A percentile compares a stretch with the other conserved stretches of the same genome.
These are phyloP conservation scores for Galaxias olidus DNA, from an alignment of 2,797 vertebrate genomes.

Conservation along the genomic window DNA sequence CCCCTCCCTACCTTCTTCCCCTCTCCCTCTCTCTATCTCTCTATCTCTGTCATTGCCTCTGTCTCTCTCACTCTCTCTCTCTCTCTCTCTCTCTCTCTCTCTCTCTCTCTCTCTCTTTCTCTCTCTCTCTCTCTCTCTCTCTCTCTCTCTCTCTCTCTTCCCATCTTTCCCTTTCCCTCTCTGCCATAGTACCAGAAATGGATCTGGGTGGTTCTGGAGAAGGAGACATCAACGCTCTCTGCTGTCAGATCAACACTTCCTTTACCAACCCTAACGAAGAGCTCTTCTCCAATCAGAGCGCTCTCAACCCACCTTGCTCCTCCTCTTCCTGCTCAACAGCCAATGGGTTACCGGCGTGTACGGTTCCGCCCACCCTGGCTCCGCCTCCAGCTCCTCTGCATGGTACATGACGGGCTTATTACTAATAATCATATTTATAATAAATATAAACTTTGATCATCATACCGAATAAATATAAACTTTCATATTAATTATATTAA, in stretches of 20 bases:
- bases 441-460: too few relatives aligned
- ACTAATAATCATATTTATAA: too few relatives aligned
- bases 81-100: constrained; percentile 6
- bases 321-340: constrained; percentile 43
- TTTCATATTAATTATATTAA: too few relatives aligned
- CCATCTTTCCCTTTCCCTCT: constrained; percentile 10
- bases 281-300: constrained; percentile 57
- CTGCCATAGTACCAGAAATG: constrained; percentile 74
- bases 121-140: constrained; percentile 2
- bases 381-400: constrained; percentile 70
- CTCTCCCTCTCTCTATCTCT: too few relatives aligned
- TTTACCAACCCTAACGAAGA: constrained; percentile 81
- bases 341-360: constrained; percentile 62
- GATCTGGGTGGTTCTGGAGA: constrained; percentile 73
- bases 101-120: not conserved
- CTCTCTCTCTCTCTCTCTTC: constrained; percentile 19
- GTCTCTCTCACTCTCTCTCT: not conserved
- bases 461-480: too few relatives aligned
- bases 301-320: too few relatives aligned
- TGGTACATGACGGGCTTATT: constrained; percentile 50
- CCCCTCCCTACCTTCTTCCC: too few relatives aligned
- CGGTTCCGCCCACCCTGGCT: constrained; percentile 53
- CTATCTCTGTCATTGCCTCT: not conserved
- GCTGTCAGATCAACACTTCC: constrained; percentile 85
- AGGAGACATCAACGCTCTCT: constrained; percentile 82